A percentile compares a stretch with the other conserved stretches of the same genome.
Conservation (phyloP, 2,888 invertebrate genomes). For the Andrena fulva region DNA sequence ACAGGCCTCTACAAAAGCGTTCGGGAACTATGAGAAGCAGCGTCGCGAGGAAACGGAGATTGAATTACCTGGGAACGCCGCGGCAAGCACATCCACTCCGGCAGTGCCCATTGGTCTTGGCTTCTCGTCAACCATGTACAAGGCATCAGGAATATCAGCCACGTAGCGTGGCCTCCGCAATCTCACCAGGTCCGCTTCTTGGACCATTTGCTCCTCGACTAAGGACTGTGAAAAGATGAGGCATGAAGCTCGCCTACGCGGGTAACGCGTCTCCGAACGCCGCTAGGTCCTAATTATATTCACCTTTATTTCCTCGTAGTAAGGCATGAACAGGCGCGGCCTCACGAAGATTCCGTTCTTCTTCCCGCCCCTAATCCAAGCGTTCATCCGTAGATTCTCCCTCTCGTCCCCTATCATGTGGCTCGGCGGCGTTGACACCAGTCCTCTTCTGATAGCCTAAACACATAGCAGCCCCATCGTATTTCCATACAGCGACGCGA, state of each 20-base stretch:
- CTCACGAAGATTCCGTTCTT: constrained; percentile 91
- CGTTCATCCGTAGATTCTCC: constrained; percentile 89
- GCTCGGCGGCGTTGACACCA: constrained; percentile 93
- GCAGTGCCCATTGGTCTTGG: constrained; percentile 85
- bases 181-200: constrained; percentile 90
- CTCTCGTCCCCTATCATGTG: constrained; percentile 93
- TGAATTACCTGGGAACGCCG: constrained; percentile 87
- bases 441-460: constrained; percentile 88
- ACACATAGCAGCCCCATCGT: constrained; percentile 10
- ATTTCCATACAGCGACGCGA: not conserved
- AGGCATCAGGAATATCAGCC: constrained; percentile 95
- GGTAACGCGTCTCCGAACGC: not conserved
- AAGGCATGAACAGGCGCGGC: constrained; percentile 96
- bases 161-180: constrained; percentile 90
- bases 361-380: constrained; percentile 92
- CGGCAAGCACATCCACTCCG: constrained; percentile 88
- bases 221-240: constrained; percentile 86
- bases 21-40: not conserved
- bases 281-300: not conserved
- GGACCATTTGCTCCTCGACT: constrained; percentile 93
- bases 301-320: constrained; percentile 97
- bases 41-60: constrained; percentile 22
- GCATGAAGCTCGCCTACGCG: not conserved
- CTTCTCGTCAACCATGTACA: constrained; percentile 93
- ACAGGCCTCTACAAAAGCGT: not conserved